phyloP scores from a whole-genome alignment of 2,113 vertebrate genomes.

The Cyprinodon tularosa region DNA sequence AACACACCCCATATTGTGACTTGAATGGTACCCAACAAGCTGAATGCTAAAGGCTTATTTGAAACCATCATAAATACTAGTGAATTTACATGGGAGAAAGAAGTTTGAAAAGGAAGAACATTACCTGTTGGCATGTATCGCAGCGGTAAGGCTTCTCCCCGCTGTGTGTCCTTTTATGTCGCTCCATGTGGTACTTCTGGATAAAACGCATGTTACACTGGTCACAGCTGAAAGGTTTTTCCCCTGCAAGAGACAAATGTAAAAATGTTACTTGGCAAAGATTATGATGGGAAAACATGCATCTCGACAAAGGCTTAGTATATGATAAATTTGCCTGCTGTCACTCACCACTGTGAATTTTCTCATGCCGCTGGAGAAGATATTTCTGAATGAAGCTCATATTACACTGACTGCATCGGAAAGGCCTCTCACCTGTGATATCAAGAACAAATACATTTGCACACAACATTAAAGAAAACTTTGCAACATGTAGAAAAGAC shows the following conservation, averaged over 20 bases:
- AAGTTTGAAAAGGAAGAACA: not conserved
- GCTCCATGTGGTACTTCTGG: slow-evolving; percentile 99
- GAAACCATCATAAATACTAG: too few species aligned
- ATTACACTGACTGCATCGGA: slow-evolving; percentile 98
- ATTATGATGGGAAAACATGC: not conserved
- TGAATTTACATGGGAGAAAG: too few species aligned
- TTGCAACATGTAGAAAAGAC: too few species aligned
- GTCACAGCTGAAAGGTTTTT: slow-evolving; percentile 98
- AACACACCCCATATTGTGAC: too few species aligned
- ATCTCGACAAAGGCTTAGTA: not conserved
- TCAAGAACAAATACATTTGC: slow-evolving; percentile 71
- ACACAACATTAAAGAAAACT: slow-evolving; percentile 50
- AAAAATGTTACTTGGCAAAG: not conserved
- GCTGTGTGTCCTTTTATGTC: slow-evolving; percentile 98
- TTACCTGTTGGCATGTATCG: slow-evolving; percentile 95
- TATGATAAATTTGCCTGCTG: not conserved
- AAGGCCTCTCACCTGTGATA: slow-evolving; percentile 91
- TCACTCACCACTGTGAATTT: slow-evolving; percentile 92
- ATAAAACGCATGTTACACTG: slow-evolving; percentile 99
- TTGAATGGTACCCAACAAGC: too few species aligned
- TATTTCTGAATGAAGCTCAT: slow-evolving; percentile 99
- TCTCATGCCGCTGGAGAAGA: slow-evolving; percentile 94
- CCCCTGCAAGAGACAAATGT: slow-evolving; percentile 75
- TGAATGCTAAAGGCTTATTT: too few species aligned
- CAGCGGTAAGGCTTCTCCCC: slow-evolving; percentile 99